Base-by-base conservation (phyloP, 2,888 invertebrate species). In the Microdon myrmicae region DNA sequence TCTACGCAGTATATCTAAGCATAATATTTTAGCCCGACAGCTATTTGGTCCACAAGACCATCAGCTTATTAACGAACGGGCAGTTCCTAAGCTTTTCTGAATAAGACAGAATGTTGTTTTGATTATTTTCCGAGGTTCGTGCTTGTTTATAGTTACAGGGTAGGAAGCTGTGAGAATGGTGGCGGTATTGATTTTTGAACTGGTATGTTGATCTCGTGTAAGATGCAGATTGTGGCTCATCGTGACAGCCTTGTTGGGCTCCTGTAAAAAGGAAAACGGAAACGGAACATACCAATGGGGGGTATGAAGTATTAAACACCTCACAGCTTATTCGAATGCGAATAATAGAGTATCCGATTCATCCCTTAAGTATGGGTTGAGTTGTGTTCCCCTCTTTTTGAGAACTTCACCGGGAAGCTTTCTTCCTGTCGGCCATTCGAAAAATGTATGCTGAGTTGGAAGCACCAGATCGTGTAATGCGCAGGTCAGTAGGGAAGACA, bases 51-150 rank as follows among this genome's bases (percentile, higher is more conserved):
- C 58, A 37, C 45, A 61, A 49, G n/a, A n/a, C 31, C 37, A 37
- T 16, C 32, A 22, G 59, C 54, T 60, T 31, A 23, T 35, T 14
- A 38, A 22, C n/a, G n/a, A 9, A 43, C 5, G 26, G 29, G 64
- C 64, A 64, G 64, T 23, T 31, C 58, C 58, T 53, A 43, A 58
- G 58, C 58, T 64, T 64, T 64, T 32, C n/a, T n/a, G n/a, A n/a
- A n/a, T n/a, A n/a, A 37, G 43, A 56, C 48, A 58, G 58, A 58
- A 58, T 58, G 58, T 64, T 61, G 61, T 61, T 64, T 64, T 64
- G 45, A 53, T 51, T 43, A 23, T 53, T 64, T 25, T n/a, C n/a
- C n/a, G n/a, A n/a, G n/a, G n/a, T n/a, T n/a, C n/a, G n/a, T n/a
- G 31, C 53, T 64, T 64, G 58, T 64, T 64, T 64, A 64, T 58